Conservation (phyloP, 2,797 vertebrate genomes). For the Lepus oiostolus region DNA sequence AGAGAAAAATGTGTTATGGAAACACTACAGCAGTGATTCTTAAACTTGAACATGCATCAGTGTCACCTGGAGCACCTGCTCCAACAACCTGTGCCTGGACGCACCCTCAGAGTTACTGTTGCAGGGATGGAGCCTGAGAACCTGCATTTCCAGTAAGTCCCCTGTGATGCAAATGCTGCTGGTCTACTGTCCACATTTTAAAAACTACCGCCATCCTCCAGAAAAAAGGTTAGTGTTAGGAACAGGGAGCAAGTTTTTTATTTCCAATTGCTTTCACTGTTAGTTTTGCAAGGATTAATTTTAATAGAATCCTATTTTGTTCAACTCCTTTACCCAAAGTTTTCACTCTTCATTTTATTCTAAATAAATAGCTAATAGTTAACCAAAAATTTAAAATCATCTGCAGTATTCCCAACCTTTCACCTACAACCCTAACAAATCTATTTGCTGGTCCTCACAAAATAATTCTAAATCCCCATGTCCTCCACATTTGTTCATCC, state of each 20-base stretch:
- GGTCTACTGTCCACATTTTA: background rate
- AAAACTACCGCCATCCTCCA: background rate
- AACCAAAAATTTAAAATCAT: background rate
- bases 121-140: background rate
- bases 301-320: background rate
- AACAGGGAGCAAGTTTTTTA: background rate
- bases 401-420: background rate
- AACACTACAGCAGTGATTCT: background rate
- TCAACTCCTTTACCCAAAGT: background rate
- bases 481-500: background rate
- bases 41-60: background rate
- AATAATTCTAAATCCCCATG: background rate
- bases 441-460: background rate
- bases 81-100: background rate
- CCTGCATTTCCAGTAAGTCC: background rate
- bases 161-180: background rate
- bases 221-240: background rate
- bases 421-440: background rate
- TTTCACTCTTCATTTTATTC: conserved; percentile 29
- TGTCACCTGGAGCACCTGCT: background rate
- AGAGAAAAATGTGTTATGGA: background rate
- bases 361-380: background rate
- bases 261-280: background rate
- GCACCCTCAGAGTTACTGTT: background rate
- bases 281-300: background rate